Evolutionary conservation across 2,113 vertebrate species (phyloP).

Genomic region (Eupsittula cactorum): DNA sequence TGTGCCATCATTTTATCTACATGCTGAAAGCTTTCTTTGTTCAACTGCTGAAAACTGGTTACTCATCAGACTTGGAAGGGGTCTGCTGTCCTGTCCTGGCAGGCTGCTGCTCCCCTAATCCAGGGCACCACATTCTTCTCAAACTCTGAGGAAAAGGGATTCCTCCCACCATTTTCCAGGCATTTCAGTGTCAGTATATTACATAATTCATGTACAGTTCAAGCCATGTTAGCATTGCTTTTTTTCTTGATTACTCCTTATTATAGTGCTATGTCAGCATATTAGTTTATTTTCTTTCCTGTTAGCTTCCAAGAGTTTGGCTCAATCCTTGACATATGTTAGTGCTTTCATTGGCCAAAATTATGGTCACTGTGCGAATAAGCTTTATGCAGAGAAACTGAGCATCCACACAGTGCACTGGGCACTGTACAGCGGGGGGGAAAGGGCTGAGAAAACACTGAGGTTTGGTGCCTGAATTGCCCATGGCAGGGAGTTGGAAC

Average conservation of each 20-base stretch:
- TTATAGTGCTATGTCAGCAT: background rate
- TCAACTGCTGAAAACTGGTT: background rate
- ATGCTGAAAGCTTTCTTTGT: background rate
- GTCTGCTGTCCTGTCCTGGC: background rate
- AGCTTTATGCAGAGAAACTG: background rate
- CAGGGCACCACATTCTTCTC: background rate
- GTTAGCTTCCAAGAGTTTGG: background rate
- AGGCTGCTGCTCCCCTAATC: background rate
- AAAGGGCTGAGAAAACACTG: background rate
- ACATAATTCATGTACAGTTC: background rate
- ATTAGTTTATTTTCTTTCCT: slow-evolving; percentile 28
- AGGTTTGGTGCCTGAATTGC: background rate
- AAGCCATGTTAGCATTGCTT: background rate
- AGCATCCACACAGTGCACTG: background rate
- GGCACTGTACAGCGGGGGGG: fast-evolving
- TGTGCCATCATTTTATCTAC: background rate
- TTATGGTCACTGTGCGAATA: background rate
- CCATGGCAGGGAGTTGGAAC: background rate
- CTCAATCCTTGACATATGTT: background rate
- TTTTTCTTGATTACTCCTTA: background rate
- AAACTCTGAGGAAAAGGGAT: background rate
- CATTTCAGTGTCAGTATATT: background rate
- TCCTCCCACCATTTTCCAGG: background rate
- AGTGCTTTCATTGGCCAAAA: background rate
- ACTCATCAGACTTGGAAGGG: background rate